Evolutionary conservation across 2,113 vertebrate species (phyloP).

Genomic region (Tyrannus savana): DNA sequence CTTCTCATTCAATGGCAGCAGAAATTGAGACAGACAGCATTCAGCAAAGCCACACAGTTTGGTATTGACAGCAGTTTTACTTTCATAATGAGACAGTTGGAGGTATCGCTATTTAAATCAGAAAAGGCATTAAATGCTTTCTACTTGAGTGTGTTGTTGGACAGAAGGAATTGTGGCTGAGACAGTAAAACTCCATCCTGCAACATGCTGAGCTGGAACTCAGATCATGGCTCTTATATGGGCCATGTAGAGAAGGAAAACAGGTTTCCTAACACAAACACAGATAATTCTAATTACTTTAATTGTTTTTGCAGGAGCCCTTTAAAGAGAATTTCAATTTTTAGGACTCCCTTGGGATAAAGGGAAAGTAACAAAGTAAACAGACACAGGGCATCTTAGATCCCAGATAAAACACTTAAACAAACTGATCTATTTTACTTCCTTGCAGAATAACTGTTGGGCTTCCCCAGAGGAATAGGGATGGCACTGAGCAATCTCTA

Average conservation of each 20-base stretch:
- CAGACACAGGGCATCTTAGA: background rate
- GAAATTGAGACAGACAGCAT: background rate
- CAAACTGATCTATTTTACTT: background rate
- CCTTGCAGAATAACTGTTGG: background rate
- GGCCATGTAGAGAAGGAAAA: background rate
- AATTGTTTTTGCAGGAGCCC: background rate
- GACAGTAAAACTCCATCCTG: background rate
- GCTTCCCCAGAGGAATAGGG: background rate
- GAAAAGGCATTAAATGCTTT: background rate
- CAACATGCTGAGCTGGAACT: background rate
- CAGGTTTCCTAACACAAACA: background rate
- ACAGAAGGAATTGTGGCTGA: background rate
- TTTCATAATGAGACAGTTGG: background rate
- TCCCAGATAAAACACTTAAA: background rate
- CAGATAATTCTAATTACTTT: slow-evolving; percentile 15
- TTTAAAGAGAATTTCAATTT: background rate
- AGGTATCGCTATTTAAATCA: background rate
- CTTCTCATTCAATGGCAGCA: background rate
- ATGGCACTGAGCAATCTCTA: background rate
- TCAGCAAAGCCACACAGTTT: background rate
- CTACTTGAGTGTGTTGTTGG: background rate
- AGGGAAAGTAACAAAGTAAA: background rate
- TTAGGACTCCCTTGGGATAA: background rate
- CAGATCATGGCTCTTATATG: background rate
- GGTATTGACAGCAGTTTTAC: background rate